These are phyloP conservation scores for Phlogophora meticulosa DNA, from an alignment of 2,888 invertebrate species.

Conservation along the genomic window DNA sequence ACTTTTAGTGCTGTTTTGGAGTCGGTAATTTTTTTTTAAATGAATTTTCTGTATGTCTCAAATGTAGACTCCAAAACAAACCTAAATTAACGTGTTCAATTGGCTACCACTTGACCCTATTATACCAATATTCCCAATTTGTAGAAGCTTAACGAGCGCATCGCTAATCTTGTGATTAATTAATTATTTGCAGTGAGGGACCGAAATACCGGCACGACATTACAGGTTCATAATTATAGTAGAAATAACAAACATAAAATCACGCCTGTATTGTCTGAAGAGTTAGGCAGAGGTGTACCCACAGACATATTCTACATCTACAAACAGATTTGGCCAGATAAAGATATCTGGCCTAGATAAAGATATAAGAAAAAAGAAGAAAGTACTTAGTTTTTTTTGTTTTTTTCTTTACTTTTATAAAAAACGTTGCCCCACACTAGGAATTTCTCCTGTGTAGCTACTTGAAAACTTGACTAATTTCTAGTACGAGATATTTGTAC, in stretches of 20 bases:
- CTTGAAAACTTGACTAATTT: too few relatives aligned
- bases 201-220: conserved; percentile 6
- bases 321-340: too few relatives aligned
- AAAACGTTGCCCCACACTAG: too few relatives aligned
- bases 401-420: too few relatives aligned
- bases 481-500: too few relatives aligned
- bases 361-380: too few relatives aligned
- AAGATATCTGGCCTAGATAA: too few relatives aligned
- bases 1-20: too few relatives aligned
- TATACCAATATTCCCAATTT: conserved; percentile 67
- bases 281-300: neutral
- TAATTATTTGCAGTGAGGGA: conserved; percentile 26
- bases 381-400: too few relatives aligned
- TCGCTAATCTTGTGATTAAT: conserved; percentile 49
- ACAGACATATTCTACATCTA: too few relatives aligned
- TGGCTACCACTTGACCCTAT: conserved; percentile 76
- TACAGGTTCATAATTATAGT: neutral
- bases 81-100: conserved; percentile 71
- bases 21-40: conserved; percentile 32
- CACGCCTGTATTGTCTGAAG: neutral
- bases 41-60: conserved; percentile 27
- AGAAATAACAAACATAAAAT: neutral
- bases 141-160: conserved; percentile 37
- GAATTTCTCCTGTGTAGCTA: too few relatives aligned
- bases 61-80: conserved; percentile 36